A percentile compares a stretch with the other conserved stretches of the same genome.
Evolutionary conservation across 1,140 invertebrate genomes (phyloP).

Genomic region (Heliconius hermathena): DNA sequence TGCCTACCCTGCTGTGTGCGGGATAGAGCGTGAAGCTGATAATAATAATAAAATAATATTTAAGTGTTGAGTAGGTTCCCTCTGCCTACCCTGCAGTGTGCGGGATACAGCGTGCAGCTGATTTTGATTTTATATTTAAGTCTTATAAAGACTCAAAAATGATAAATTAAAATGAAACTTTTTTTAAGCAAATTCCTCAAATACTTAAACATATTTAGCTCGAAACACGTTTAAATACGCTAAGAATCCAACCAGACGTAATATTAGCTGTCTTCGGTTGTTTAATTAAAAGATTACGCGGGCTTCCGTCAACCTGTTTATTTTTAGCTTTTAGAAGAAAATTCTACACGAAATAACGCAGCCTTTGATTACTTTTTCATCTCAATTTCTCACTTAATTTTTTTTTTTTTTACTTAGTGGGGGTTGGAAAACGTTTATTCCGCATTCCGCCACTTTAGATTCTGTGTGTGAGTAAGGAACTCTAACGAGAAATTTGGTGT

Average conservation of each 20-base stretch:
- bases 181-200: background rate
- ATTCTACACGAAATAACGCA: background rate
- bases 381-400: background rate
- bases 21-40: too few species aligned
- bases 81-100: too few species aligned
- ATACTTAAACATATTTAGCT: background rate
- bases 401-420: background rate
- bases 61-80: too few species aligned
- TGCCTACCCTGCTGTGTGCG: too few species aligned
- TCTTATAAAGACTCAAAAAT: background rate
- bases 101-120: too few species aligned
- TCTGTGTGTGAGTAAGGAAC: too few species aligned
- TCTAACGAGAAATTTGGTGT: too few species aligned
- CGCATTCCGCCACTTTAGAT: too few species aligned
- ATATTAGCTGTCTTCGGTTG: conserved; percentile 17
- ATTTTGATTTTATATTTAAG: too few species aligned
- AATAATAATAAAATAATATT: too few species aligned
- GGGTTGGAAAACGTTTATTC: too few species aligned
- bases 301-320: conserved; percentile 16
- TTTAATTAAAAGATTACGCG: conserved; percentile 16
- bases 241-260: conserved; percentile 15
- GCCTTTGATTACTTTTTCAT: background rate
- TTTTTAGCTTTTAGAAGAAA: conserved; percentile 8
- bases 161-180: background rate
- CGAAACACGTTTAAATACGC: conserved; percentile 12